A percentile compares a stretch with the other conserved stretches of the same genome.
Conservation (phyloP, 2,113 vertebrate species). For the Pseudonaja textilis region DNA sequence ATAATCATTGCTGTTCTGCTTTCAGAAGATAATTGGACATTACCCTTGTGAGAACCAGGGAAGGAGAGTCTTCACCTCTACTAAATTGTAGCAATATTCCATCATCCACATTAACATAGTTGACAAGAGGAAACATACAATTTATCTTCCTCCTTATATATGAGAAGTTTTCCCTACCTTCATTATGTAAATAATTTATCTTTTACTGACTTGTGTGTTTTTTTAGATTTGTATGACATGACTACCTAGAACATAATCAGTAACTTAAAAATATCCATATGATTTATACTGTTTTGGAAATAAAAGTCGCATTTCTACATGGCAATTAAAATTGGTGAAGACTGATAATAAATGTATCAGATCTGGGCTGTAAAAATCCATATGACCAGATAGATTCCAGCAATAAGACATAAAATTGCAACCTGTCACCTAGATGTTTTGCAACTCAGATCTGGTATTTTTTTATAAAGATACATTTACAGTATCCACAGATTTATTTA, state of each 20-base stretch:
- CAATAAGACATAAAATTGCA: neutral
- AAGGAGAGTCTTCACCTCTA: fast-evolving
- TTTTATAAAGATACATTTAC: neutral
- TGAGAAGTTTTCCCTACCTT: neutral
- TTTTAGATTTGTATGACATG: neutral
- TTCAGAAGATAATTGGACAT: neutral
- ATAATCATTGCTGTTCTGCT: neutral
- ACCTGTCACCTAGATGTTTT: neutral
- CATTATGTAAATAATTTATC: neutral
- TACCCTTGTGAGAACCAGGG: neutral
- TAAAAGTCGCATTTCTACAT: neutral
- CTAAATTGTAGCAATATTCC: neutral
- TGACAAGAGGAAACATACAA: neutral
- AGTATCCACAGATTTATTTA: neutral
- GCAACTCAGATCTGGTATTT: neutral
- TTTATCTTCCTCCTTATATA: neutral
- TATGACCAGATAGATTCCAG: neutral
- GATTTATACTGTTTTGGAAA: neutral
- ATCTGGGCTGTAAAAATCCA: neutral
- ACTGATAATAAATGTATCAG: neutral
- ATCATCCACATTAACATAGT: neutral
- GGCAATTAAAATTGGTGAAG: neutral
- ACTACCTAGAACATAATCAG: neutral
- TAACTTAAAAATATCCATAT: neutral
- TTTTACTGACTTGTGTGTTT: neutral